A percentile compares a stretch with the other conserved stretches of the same genome.
phyloP scores from a whole-genome alignment of 2,888 invertebrate genomes.

The Eupithecia inturbata region DNA sequence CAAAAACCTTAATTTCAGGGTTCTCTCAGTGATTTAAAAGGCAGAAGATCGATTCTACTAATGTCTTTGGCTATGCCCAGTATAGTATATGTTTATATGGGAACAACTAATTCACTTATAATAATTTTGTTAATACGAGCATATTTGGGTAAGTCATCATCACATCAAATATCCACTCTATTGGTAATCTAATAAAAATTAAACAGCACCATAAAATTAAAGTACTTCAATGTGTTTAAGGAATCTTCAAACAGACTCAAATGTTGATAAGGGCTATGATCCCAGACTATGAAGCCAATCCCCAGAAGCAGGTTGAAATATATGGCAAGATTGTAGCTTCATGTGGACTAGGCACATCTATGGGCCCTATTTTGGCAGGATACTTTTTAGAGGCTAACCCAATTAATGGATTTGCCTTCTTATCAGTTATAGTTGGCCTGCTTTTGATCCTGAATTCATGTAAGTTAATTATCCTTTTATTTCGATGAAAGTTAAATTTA shows the following conservation, averaged over 20 bases:
- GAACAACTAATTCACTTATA: constrained; percentile 79
- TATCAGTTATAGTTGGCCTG: constrained; percentile 77
- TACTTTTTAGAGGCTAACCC: constrained; percentile 83
- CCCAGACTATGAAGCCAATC: constrained; percentile 83
- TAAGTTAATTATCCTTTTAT: constrained; percentile 49
- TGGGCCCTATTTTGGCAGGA: constrained; percentile 88
- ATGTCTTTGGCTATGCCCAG: constrained; percentile 79
- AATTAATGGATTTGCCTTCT: constrained; percentile 80
- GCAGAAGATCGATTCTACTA: constrained; percentile 82
- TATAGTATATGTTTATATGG: constrained; percentile 80
- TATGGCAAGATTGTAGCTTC: constrained; percentile 88
- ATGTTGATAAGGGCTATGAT: constrained; percentile 86
- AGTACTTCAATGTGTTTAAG: constrained; percentile 60
- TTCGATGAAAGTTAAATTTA: not conserved
- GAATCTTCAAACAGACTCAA: constrained; percentile 89
- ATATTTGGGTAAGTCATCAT: constrained; percentile 78
- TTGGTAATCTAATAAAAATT: not conserved
- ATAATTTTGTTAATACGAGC: constrained; percentile 81
- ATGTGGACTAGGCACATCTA: constrained; percentile 87
- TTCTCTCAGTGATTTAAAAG: constrained; percentile 86
- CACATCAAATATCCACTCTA: not conserved
- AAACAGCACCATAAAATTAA: not conserved
- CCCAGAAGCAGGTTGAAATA: constrained; percentile 80
- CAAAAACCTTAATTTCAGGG: constrained; percentile 77
- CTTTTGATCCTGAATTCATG: constrained; percentile 84